phyloP scores from a whole-genome alignment of 2,888 invertebrate genomes.

The Pseudococcus jackbeardsleyi region DNA sequence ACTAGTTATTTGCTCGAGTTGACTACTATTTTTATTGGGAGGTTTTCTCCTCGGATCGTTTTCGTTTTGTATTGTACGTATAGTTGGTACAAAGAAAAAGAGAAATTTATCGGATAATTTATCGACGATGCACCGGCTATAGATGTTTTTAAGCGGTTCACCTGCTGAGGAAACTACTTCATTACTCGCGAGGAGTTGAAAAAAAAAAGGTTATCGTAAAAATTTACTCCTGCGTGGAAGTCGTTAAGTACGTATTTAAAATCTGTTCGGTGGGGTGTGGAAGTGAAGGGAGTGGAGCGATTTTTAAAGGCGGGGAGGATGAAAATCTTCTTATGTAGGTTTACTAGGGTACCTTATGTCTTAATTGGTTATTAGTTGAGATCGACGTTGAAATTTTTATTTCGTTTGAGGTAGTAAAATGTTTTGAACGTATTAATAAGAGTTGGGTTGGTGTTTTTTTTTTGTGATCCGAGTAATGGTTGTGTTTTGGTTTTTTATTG shows the following conservation, averaged over 20 bases:
- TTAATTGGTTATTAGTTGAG: not conserved
- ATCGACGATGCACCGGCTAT: not conserved
- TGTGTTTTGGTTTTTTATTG: not conserved
- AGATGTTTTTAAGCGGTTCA: not conserved
- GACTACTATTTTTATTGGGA: conserved; percentile 13
- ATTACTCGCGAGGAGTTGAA: not conserved
- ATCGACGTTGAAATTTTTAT: conserved; percentile 19
- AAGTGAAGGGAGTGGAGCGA: not conserved
- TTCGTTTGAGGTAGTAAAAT: not conserved
- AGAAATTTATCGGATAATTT: conserved; percentile 14
- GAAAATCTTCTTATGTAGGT: not conserved
- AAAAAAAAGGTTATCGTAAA: not conserved
- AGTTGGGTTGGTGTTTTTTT: not conserved
- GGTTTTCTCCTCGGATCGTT: not conserved
- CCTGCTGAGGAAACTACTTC: conserved; percentile 19
- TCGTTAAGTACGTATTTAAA: not conserved
- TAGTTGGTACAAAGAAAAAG: not conserved
- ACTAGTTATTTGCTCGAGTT: conserved; percentile 42
- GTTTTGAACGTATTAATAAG: not conserved
- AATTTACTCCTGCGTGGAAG: not conserved
- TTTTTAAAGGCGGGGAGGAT: not conserved
- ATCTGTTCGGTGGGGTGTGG: too few relatives aligned
- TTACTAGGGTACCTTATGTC: not conserved
- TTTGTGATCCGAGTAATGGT: not conserved
- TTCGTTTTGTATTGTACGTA: not conserved